A percentile compares a stretch with the other conserved stretches of the same genome.
phyloP scores from a whole-genome alignment of 2,113 vertebrate genomes.

The Corythoichthys intestinalis region DNA sequence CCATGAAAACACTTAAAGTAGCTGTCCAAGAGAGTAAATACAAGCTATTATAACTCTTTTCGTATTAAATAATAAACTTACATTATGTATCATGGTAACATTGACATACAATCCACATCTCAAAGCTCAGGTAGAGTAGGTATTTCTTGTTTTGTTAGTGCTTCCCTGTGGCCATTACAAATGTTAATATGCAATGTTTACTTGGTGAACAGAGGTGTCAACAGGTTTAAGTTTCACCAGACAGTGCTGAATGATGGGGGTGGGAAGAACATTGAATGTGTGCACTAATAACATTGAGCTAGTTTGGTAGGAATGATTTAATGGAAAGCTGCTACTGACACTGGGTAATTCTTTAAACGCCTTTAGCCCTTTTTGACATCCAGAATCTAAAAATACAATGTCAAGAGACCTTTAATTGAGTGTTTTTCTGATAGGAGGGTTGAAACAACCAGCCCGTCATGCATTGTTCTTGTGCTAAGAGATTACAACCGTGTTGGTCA shows the following conservation, averaged over 20 bases:
- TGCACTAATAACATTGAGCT: too few relatives aligned
- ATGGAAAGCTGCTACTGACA: too few relatives aligned
- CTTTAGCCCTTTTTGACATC: too few relatives aligned
- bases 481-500: too few relatives aligned
- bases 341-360: too few relatives aligned
- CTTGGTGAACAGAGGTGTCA: conserved; percentile 9
- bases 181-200: conserved; percentile 33
- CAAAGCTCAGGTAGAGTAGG: neutral
- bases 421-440: too few relatives aligned
- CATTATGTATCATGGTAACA: neutral
- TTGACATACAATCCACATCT: neutral
- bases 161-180: conserved; percentile 21
- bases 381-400: too few relatives aligned
- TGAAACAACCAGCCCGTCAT: too few relatives aligned
- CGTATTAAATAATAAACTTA: neutral
- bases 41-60: neutral
- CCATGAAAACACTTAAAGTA: conserved; percentile 13
- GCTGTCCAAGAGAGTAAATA: neutral
- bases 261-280: neutral
- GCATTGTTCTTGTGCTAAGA: too few relatives aligned
- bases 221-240: conserved; percentile 20
- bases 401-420: too few relatives aligned
- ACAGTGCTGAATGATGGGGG: neutral
- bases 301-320: too few relatives aligned
- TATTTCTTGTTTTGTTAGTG: conserved; percentile 3